Conservation (phyloP, 53 echinoderm and acorn worm species). For the Paelopatides confundens region DNA sequence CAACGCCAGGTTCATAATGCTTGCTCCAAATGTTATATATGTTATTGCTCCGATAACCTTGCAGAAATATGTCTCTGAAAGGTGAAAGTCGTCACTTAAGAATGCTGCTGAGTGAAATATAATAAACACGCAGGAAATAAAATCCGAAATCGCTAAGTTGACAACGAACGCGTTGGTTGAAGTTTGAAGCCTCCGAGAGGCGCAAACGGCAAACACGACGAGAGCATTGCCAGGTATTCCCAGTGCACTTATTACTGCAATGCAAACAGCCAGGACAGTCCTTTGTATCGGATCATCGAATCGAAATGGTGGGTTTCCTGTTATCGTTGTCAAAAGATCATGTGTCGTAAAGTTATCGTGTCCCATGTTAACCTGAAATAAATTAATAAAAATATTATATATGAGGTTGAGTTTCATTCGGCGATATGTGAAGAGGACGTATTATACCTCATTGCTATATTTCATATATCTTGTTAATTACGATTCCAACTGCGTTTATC, state of each 20-base stretch:
- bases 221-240: background rate
- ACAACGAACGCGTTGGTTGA: background rate
- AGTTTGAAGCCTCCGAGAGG: background rate
- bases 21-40: conserved; percentile 10
- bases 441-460: too few species aligned
- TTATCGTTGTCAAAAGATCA: background rate
- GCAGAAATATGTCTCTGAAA: background rate
- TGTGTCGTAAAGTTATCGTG: background rate
- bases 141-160: background rate
- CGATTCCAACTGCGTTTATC: too few species aligned
- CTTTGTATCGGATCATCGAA: background rate
- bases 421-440: too few species aligned
- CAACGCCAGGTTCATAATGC: conserved; percentile 19
- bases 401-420: too few species aligned
- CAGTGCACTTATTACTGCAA: background rate
- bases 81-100: background rate
- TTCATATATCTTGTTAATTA: too few species aligned
- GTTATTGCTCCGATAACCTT: conserved; percentile 1
- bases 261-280: background rate
- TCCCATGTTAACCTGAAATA: too few species aligned
- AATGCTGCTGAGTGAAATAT: background rate
- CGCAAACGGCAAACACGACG: background rate
- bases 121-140: background rate
- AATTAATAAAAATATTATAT: too few species aligned
- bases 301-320: background rate